A percentile compares a stretch with the other conserved stretches of the same genome.
Conservation (phyloP, 2,888 invertebrate species). For the Chymomyza fuscimana region DNA sequence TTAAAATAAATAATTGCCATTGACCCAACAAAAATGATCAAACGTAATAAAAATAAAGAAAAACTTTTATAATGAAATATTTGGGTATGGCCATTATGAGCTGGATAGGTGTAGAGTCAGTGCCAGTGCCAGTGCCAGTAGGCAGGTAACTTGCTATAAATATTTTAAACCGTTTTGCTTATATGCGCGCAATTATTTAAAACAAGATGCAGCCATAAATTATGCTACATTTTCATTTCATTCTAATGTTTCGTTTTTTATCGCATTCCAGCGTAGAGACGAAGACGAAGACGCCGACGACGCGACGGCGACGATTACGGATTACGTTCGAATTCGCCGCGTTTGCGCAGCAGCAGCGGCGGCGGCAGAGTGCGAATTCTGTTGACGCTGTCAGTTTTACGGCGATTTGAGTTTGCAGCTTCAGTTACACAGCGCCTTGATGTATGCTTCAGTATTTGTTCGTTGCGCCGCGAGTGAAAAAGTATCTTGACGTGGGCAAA, state of each 20-base stretch:
- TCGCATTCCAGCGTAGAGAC: constrained; percentile 63
- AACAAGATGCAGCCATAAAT: constrained; percentile 73
- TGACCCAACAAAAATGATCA: background rate
- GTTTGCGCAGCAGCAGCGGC: constrained; percentile 47
- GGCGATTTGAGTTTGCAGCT: constrained; percentile 10
- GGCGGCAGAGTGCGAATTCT: background rate
- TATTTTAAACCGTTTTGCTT: constrained; percentile 56
- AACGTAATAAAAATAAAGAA: constrained; percentile 27
- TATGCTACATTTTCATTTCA: constrained; percentile 73
- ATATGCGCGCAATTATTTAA: constrained; percentile 59
- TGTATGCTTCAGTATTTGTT: constrained; percentile 72
- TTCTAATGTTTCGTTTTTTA: constrained; percentile 73
- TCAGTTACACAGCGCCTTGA: constrained; percentile 17
- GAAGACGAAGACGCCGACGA: constrained; percentile 9
- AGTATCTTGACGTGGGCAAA: constrained; percentile 42
- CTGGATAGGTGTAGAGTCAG: constrained; percentile 1
- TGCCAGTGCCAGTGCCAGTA: background rate
- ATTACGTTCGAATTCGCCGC: constrained; percentile 49
- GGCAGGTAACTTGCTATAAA: constrained; percentile 56
- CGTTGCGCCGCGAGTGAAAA: constrained; percentile 70
- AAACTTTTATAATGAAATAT: constrained; percentile 50
- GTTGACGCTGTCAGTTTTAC: background rate
- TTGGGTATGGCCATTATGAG: constrained; percentile 36
- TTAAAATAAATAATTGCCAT: background rate
- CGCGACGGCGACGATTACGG: constrained; percentile 26